phyloP scores from a whole-genome alignment of 2,888 invertebrate genomes.

The Acleris holmiana region DNA sequence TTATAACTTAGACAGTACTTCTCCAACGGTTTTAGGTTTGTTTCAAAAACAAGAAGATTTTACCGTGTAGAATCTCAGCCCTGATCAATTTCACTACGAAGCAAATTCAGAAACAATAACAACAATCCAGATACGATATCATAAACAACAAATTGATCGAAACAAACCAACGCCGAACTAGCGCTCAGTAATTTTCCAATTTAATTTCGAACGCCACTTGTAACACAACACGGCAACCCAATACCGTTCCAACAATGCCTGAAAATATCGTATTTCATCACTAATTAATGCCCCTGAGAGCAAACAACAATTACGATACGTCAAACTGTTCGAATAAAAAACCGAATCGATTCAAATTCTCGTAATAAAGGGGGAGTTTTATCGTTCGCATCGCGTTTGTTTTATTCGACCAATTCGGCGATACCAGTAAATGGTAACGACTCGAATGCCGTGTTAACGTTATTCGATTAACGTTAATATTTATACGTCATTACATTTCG shows the following conservation, averaged over 20 bases:
- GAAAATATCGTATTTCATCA: conserved; percentile 76
- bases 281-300: conserved; percentile 71
- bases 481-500: conserved; percentile 6
- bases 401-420: conserved; percentile 71
- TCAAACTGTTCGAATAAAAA: conserved; percentile 62
- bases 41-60: too few species aligned
- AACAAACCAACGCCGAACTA: conserved; percentile 43
- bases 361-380: conserved; percentile 64
- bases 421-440: conserved; percentile 51
- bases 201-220: conserved; percentile 45
- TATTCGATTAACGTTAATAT: conserved; percentile 15
- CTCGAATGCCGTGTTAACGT: conserved; percentile 30
- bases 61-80: too few species aligned
- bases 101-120: neutral
- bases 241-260: conserved; percentile 49
- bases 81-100: neutral
- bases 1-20: too few species aligned
- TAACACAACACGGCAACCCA: conserved; percentile 27
- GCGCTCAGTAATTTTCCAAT: conserved; percentile 53
- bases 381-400: conserved; percentile 55
- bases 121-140: conserved; percentile 16
- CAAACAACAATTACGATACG: conserved; percentile 76
- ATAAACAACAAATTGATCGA: conserved; percentile 37
- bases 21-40: too few species aligned
- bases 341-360: conserved; percentile 40